Evolutionary conservation across 2,797 vertebrate species (phyloP).

Genomic region (Catharus ustulatus): DNA sequence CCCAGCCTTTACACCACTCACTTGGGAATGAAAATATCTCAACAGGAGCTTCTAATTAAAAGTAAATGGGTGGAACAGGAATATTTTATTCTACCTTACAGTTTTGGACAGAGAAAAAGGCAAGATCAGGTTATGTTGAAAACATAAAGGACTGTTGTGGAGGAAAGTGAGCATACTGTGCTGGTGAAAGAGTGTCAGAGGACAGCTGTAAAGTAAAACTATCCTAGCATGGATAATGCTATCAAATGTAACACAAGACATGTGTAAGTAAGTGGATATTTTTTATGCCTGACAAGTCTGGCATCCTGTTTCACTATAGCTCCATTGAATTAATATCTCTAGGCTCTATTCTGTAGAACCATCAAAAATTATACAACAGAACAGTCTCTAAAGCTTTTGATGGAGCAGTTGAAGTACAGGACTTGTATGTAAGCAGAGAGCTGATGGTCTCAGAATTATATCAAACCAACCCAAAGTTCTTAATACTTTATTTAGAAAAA

Average conservation of each 20-base stretch:
- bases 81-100: accelerated
- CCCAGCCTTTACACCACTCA: neutral
- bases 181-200: neutral
- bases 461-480: neutral
- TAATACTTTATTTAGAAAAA: neutral
- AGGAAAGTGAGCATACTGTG: neutral
- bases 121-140: neutral
- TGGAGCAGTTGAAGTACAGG: neutral
- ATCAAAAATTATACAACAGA: neutral
- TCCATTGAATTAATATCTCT: neutral
- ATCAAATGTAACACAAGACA: neutral
- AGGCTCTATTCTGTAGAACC: neutral
- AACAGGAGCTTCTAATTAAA: neutral
- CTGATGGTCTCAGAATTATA: neutral
- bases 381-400: neutral
- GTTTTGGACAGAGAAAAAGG: neutral
- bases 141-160: neutral
- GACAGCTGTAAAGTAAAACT: neutral
- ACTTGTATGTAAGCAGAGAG: neutral
- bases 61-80: neutral
- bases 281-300: neutral
- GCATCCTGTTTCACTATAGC: neutral
- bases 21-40: neutral
- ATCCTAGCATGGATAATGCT: neutral
- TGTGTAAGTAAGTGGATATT: neutral